Base-by-base conservation (phyloP, 1,140 invertebrate genomes). In the Pseudomyrmex gracilis region DNA sequence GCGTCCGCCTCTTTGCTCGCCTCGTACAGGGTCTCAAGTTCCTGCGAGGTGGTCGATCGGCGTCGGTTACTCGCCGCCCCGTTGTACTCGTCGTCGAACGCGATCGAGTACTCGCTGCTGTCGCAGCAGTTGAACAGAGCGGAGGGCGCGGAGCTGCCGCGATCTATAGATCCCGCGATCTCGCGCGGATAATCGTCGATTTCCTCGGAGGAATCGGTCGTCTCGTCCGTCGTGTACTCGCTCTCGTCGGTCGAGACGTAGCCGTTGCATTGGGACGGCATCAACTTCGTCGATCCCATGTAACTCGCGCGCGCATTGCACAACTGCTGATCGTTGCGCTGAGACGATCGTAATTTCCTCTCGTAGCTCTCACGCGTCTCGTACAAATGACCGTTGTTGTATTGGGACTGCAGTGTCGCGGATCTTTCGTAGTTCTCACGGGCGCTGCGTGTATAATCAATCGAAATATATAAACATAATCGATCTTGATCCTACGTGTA, bases 161-260 rank as follows among this genome's bases (percentile, higher is more conserved):
- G 84, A n/a, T 88, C 87, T 0, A 84, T 80, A 5, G 58, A 63
- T 7, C 67, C 60, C 8, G 90, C 89, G 5, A 34, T 34, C 10
- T 92, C 91, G 57, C 90, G 91, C 34, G 89, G 90, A 9, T 93
- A 92, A 22, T 93, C 91, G 15, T 92, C 90, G 24, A 83, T 80
- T 7, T 89, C 86, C 13, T 80, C 64, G 12, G 90, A 89, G 13
- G 90, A 90, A 49, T 91, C 88, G 12, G 76, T 85, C 34, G 34
- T 34, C 10, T 85, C 66, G 53, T 90, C 71, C 1, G 55, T 60
- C 34, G 85, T 85, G 20, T 85, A 89, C 9, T 90, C 88, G 0
- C 78, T 85, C 2, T 89, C 88, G 34, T 90, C 88, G 5, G 87
- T 89, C 12, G 88, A 89, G 1, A 85, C 43, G 58, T 89, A 89